phyloP scores from a whole-genome alignment of 2,888 invertebrate genomes.

The Thereva nobilitata region DNA sequence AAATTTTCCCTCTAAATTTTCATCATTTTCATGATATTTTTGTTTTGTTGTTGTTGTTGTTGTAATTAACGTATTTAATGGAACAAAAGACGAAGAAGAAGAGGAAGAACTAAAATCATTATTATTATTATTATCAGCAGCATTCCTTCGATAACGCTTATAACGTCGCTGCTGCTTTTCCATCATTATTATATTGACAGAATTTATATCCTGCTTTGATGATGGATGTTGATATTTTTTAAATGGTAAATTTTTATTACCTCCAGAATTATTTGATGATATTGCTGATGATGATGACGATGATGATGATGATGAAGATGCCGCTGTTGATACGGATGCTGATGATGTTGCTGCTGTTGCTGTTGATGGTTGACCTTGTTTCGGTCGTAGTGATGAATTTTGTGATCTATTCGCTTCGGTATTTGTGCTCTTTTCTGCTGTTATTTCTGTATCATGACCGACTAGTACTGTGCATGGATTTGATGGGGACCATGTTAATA shows the following conservation, averaged over 20 bases:
- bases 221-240: conserved; percentile 4
- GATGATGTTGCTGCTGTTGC: conserved; percentile 60
- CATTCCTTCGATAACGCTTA: conserved; percentile 38
- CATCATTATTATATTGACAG: background rate
- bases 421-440: conserved; percentile 71
- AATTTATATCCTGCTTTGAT: background rate
- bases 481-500: conserved; percentile 81
- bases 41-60: too few relatives aligned
- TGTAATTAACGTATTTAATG: too few relatives aligned
- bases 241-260: conserved; percentile 47
- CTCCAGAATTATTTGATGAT: conserved; percentile 55
- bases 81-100: too few relatives aligned
- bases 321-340: conserved; percentile 59
- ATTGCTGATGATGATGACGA: conserved; percentile 61
- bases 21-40: too few relatives aligned
- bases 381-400: conserved; percentile 67
- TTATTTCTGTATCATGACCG: conserved; percentile 73
- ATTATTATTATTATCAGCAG: conserved; percentile 20
- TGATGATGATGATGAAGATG: conserved; percentile 73
- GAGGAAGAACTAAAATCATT: too few relatives aligned
- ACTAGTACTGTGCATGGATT: conserved; percentile 84
- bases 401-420: conserved; percentile 74
- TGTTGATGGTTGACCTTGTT: conserved; percentile 56
- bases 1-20: too few relatives aligned
- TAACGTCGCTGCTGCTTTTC: conserved; percentile 1